Evolutionary conservation across 2,888 invertebrate species (phyloP).

Genomic region (Alcis repandata): DNA sequence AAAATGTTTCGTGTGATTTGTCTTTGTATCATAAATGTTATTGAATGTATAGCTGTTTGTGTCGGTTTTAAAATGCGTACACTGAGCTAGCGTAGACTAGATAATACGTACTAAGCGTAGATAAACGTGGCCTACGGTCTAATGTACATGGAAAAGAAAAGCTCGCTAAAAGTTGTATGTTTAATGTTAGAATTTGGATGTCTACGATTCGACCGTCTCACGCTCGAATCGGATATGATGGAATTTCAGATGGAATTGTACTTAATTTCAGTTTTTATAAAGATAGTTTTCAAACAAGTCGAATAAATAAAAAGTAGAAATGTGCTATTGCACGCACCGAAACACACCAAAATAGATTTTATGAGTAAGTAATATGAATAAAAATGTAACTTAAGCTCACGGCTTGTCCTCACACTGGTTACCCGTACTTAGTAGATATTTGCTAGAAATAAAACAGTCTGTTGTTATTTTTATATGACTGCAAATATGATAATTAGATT

Average conservation of each 20-base stretch:
- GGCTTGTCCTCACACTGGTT: conserved; percentile 78
- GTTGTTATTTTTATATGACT: conserved; percentile 86
- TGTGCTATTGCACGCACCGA: conserved; percentile 86
- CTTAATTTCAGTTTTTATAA: conserved; percentile 54
- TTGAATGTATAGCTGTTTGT: conserved; percentile 81
- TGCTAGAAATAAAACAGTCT: conserved; percentile 79
- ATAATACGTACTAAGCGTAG: conserved; percentile 60
- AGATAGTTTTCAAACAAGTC: conserved; percentile 70
- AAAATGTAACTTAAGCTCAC: conserved; percentile 74
- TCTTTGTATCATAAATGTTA: conserved; percentile 84
- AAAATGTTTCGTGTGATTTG: conserved; percentile 81
- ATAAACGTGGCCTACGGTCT: conserved; percentile 62
- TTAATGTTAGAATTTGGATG: conserved; percentile 47
- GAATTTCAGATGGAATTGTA: conserved; percentile 82
- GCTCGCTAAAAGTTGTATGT: conserved; percentile 83
- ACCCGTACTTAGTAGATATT: conserved; percentile 80
- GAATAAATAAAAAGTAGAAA: conserved; percentile 74
- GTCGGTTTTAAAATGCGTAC: conserved; percentile 65
- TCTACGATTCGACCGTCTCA: conserved; percentile 49
- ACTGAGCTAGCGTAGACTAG: conserved; percentile 78
- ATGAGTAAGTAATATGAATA: conserved; percentile 60
- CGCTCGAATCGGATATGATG: conserved; percentile 56
- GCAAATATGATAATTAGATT: conserved; percentile 83
- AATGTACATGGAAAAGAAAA: conserved; percentile 58
- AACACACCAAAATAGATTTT: conserved; percentile 79